Evolutionary conservation across 2,888 invertebrate species (phyloP).

Genomic region (Philereme transversata): DNA sequence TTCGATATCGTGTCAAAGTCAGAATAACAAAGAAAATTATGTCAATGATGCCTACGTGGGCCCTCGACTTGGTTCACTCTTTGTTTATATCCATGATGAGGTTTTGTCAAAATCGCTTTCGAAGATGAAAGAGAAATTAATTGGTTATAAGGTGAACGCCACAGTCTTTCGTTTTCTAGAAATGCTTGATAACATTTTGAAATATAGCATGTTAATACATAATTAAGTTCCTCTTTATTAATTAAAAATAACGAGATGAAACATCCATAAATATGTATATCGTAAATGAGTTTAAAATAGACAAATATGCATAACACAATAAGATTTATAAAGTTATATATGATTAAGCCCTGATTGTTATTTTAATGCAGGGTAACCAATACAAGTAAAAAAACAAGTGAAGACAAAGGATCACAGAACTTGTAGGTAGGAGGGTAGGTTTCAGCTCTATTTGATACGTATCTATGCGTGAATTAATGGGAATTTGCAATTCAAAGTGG

Average conservation of each 20-base stretch:
- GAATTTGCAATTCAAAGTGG: not conserved
- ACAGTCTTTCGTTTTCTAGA: conserved; percentile 19
- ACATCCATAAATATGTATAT: too few relatives aligned
- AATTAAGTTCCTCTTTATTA: too few relatives aligned
- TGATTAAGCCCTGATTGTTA: too few relatives aligned
- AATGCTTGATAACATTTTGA: not conserved
- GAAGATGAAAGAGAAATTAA: conserved; percentile 71
- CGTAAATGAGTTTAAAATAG: too few relatives aligned
- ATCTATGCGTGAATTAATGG: not conserved
- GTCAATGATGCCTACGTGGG: conserved; percentile 55
- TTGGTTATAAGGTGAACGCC: conserved; percentile 50
- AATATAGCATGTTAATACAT: not conserved
- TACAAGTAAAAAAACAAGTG: too few relatives aligned
- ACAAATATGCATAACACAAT: too few relatives aligned
- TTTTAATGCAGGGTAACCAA: too few relatives aligned
- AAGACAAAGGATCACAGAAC: too few relatives aligned
- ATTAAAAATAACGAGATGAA: too few relatives aligned
- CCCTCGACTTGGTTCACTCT: conserved; percentile 63
- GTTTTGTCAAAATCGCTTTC: conserved; percentile 64
- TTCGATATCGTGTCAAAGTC: conserved; percentile 40
- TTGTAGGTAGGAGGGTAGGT: too few relatives aligned
- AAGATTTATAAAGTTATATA: too few relatives aligned
- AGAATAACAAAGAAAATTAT: conserved; percentile 66
- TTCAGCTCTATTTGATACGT: not conserved
- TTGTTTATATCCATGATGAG: conserved; percentile 57